Evolutionary conservation across 1,140 invertebrate species (phyloP).

Genomic region (Trinorchestia longiramus): DNA sequence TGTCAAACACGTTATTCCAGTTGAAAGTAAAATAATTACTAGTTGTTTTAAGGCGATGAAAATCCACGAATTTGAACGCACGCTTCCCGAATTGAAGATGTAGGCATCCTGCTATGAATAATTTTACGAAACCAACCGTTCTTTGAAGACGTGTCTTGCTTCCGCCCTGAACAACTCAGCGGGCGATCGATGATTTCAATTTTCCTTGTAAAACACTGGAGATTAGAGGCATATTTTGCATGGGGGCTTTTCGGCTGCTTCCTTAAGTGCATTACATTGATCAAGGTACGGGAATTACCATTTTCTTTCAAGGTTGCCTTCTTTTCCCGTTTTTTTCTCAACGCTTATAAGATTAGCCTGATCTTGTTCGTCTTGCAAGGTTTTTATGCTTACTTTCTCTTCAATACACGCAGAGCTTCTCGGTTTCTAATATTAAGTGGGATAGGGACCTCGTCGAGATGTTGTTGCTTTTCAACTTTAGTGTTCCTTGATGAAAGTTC

Average conservation of each 20-base stretch:
- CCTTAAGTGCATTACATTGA: constrained; percentile 49
- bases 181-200: constrained; percentile 48
- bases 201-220: background rate
- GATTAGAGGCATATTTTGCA: constrained; percentile 29
- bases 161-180: background rate
- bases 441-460: background rate
- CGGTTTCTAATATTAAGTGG: background rate
- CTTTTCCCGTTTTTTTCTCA: background rate
- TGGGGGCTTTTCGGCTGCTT: background rate
- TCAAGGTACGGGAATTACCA: constrained; percentile 18
- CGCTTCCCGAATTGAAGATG: background rate
- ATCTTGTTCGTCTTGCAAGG: background rate
- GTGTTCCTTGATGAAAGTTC: background rate
- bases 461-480: background rate
- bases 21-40: background rate
- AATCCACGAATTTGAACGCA: background rate
- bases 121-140: background rate
- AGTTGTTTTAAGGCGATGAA: background rate
- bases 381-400: background rate
- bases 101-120: background rate
- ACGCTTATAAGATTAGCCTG: constrained; percentile 11
- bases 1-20: background rate
- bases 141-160: background rate
- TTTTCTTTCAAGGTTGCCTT: background rate
- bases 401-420: background rate